Conservation (phyloP, 1,140 invertebrate genomes). For the Laodelphax striatellus region DNA sequence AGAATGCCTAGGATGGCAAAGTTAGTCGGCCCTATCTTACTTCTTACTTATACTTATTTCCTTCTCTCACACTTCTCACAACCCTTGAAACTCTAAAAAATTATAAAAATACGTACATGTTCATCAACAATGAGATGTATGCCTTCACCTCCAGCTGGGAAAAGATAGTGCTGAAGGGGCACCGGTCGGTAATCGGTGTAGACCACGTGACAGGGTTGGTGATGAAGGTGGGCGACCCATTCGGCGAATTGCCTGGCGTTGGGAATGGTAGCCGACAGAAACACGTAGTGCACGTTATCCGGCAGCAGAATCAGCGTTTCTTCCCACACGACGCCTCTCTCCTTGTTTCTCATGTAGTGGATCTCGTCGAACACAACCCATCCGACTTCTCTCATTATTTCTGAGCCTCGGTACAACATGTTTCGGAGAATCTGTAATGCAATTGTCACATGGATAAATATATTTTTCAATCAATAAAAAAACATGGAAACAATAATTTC, state of each 20-base stretch:
- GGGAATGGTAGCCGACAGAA: conserved; percentile 97
- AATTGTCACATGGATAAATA: neutral
- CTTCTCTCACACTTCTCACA: too few species aligned
- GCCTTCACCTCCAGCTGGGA: conserved; percentile 86
- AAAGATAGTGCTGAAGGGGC: conserved; percentile 96
- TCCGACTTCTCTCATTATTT: conserved; percentile 96
- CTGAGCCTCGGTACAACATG: conserved; percentile 97
- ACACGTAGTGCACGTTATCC: conserved; percentile 97
- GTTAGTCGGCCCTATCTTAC: too few species aligned
- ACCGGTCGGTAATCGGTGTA: conserved; percentile 97
- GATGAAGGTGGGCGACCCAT: conserved; percentile 95
- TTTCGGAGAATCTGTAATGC: conserved; percentile 73
- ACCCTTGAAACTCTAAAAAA: too few species aligned
- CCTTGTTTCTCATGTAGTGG: conserved; percentile 99
- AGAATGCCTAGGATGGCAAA: too few species aligned
- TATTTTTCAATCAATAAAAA: too few species aligned
- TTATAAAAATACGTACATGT: conserved; percentile 49
- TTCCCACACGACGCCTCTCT: conserved; percentile 98
- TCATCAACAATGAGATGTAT: conserved; percentile 95
- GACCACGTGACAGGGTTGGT: conserved; percentile 96
- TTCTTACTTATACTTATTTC: too few species aligned
- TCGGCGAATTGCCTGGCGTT: conserved; percentile 97
- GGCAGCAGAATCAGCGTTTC: conserved; percentile 96
- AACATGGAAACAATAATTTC: too few species aligned
- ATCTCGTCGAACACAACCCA: conserved; percentile 99